A percentile compares a stretch with the other conserved stretches of the same genome.
These are phyloP conservation scores for Cloeon dipterum DNA, from an alignment of 2,888 invertebrate species.

Conservation along the genomic window DNA sequence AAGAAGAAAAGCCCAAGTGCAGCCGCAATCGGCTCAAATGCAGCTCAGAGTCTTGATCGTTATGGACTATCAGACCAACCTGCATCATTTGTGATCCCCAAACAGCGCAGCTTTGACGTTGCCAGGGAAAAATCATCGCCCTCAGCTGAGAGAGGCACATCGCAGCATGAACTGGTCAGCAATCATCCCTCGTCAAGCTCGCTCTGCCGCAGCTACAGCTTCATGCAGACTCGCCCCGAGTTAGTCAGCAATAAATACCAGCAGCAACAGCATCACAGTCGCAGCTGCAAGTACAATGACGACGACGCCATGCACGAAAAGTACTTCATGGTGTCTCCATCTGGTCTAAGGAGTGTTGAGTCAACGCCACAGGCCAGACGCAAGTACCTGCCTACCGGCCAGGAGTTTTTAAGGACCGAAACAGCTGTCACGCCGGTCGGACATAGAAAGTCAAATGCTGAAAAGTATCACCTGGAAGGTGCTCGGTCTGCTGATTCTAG, in stretches of 20 bases:
- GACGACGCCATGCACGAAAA: constrained; percentile 67
- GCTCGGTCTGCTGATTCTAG: constrained; percentile 5
- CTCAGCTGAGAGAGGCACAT: neutral
- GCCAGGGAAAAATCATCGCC: constrained; percentile 8
- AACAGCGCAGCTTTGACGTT: constrained; percentile 26
- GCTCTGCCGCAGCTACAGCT: constrained; percentile 26
- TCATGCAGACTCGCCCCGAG: constrained; percentile 24
- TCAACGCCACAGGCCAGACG: constrained; percentile 28
- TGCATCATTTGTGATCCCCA: constrained; percentile 12
- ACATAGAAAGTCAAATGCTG: constrained; percentile 7
- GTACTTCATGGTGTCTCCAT: constrained; percentile 27
- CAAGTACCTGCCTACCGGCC: constrained; percentile 7
- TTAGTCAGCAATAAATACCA: constrained; percentile 3
- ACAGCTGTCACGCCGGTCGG: neutral
- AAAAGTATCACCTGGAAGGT: constrained; percentile 9
- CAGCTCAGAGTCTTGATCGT: constrained; percentile 7
- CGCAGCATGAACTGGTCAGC: neutral
- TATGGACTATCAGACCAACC: constrained; percentile 8
- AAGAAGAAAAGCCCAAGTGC: constrained; percentile 20
- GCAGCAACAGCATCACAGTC: neutral
- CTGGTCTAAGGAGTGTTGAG: constrained; percentile 30
- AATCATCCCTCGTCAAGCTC: neutral
- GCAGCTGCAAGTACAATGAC: constrained; percentile 20
- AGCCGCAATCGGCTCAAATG: constrained; percentile 2
- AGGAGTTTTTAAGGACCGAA: constrained; percentile 6